These are phyloP conservation scores for Exocentrus adspersus DNA, from an alignment of 2,888 invertebrate species.

Conservation along the genomic window DNA sequence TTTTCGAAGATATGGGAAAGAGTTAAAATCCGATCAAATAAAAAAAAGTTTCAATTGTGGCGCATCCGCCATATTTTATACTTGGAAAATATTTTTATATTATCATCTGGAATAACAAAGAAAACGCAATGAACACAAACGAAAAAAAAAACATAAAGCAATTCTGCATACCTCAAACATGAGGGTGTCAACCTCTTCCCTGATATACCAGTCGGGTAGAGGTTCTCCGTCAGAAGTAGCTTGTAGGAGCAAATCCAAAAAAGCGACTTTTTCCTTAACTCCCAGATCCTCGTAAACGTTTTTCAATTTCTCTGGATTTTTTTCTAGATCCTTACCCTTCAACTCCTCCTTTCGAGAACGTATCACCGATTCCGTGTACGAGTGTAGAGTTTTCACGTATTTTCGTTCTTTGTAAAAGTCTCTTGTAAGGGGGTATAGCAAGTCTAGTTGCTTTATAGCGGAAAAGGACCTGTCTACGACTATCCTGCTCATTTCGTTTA, in stretches of 20 bases:
- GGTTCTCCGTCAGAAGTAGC: conserved; percentile 68
- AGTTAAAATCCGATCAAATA: no score
- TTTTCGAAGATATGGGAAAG: no score
- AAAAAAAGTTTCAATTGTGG: no score
- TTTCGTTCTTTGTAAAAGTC: conserved; percentile 69
- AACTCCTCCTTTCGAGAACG: conserved; percentile 30
- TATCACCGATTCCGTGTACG: conserved; percentile 69
- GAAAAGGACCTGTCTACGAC: conserved; percentile 52
- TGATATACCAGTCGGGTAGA: conserved; percentile 69
- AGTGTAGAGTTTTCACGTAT: conserved; percentile 60
- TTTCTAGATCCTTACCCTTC: background rate
- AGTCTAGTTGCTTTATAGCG: conserved; percentile 66
- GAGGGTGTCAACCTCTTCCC: conserved; percentile 79
- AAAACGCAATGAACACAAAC: no score
- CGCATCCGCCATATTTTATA: no score
- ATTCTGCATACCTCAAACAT: conserved; percentile 77
- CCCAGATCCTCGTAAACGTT: conserved; percentile 26
- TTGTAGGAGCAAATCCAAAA: conserved; percentile 72
- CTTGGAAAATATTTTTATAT: no score
- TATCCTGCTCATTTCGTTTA: conserved; percentile 66
- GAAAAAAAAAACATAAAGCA: no score
- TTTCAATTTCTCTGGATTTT: conserved; percentile 12
- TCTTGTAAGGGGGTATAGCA: conserved; percentile 65
- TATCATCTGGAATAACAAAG: no score
- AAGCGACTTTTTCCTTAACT: conserved; percentile 70